Evolutionary conservation across 2,888 invertebrate genomes (phyloP).

Genomic region (Raillietiella orientalis): DNA sequence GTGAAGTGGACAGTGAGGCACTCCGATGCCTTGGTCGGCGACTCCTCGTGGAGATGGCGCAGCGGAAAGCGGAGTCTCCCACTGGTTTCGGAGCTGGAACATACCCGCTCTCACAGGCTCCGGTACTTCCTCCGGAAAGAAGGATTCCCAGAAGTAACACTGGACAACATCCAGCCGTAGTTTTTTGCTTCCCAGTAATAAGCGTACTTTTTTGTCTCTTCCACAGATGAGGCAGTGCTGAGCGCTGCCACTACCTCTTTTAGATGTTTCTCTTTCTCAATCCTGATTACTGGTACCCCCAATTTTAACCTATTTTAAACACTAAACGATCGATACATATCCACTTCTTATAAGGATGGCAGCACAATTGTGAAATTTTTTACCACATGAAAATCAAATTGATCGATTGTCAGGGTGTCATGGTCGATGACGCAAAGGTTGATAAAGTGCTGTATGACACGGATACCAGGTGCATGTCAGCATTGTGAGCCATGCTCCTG

Average conservation of each 20-base stretch:
- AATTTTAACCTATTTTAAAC: too few relatives aligned
- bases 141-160: conserved; percentile 13
- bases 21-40: too few relatives aligned
- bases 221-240: background rate
- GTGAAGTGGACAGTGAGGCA: too few relatives aligned
- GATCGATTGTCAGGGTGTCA: conserved; percentile 9
- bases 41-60: too few relatives aligned
- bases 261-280: too few relatives aligned
- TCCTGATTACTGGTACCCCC: too few relatives aligned
- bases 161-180: conserved; percentile 18
- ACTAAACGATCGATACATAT: too few relatives aligned
- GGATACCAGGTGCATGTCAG: conserved; percentile 13
- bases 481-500: conserved; percentile 18
- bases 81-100: too few relatives aligned
- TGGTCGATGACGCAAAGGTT: conserved; percentile 10
- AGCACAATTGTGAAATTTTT: conserved; percentile 16
- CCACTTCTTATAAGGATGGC: conserved; percentile 11
- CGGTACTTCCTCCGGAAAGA: conserved; percentile 13
- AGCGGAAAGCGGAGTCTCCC: too few relatives aligned
- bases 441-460: conserved; percentile 8
- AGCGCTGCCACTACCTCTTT: too few relatives aligned
- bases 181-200: conserved; percentile 18
- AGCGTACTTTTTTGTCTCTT: too few relatives aligned
- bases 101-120: too few relatives aligned
- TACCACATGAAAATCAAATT: conserved; percentile 12